Evolutionary conservation across 2,797 vertebrate genomes (phyloP).

Genomic region (Aplochiton taeniatus): DNA sequence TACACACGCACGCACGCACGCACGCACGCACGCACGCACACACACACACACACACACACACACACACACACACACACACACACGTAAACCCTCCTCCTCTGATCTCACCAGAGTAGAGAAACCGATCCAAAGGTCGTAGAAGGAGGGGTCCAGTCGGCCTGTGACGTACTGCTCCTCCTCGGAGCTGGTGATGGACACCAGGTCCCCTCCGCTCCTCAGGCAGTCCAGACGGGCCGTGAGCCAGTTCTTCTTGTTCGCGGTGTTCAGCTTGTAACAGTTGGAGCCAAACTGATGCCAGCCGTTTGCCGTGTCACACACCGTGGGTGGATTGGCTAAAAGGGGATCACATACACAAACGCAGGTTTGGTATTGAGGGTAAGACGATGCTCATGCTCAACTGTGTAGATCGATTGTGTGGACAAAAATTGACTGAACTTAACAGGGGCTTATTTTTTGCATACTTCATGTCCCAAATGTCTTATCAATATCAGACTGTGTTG

Average conservation of each 20-base stretch:
- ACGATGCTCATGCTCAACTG: neutral
- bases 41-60: too few species aligned
- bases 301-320: slow-evolving; percentile 67
- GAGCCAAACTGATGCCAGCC: slow-evolving; percentile 67
- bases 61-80: neutral
- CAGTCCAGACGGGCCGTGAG: slow-evolving; percentile 69
- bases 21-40: neutral
- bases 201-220: slow-evolving; percentile 70
- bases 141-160: slow-evolving; percentile 39
- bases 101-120: slow-evolving; percentile 71
- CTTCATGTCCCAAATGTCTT: too few species aligned
- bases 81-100: neutral
- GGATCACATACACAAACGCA: neutral
- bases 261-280: slow-evolving; percentile 75
- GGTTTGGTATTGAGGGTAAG: neutral
- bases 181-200: slow-evolving; percentile 66
- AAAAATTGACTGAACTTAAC: too few species aligned
- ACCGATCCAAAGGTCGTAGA: slow-evolving; percentile 76
- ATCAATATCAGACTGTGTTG: too few species aligned
- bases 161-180: slow-evolving; percentile 69
- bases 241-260: slow-evolving; percentile 66
- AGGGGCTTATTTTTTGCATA: too few species aligned
- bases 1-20: too few species aligned
- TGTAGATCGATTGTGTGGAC: too few species aligned
- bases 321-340: slow-evolving; percentile 65